A percentile compares a stretch with the other conserved stretches of the same genome.
These are phyloP conservation scores for Grammomys dolichurus DNA, from an alignment of 2,113 vertebrate species.

Conservation along the genomic window DNA sequence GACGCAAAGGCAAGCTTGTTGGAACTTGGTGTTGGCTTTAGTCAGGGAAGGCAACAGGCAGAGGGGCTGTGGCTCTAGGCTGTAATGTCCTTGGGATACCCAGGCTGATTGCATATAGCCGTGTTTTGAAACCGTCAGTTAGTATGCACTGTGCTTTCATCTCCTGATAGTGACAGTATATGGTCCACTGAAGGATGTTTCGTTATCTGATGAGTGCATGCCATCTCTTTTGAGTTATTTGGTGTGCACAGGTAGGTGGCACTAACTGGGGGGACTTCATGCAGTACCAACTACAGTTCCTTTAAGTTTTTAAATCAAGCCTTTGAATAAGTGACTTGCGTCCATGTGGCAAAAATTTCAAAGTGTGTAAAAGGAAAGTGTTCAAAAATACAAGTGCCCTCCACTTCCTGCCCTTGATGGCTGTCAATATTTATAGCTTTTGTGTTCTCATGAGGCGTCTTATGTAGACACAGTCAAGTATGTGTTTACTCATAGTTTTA, in stretches of 20 bases:
- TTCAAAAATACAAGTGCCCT: background rate
- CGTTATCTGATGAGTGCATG: background rate
- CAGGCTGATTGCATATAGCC: background rate
- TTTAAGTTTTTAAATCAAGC: background rate
- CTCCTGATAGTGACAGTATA: background rate
- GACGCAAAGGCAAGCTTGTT: background rate
- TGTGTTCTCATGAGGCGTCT: background rate
- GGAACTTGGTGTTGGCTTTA: background rate
- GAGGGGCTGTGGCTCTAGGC: background rate
- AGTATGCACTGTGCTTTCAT: background rate
- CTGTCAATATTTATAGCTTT: background rate
- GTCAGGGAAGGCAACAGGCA: no score
- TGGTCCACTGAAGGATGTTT: background rate
- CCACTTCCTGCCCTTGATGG: background rate
- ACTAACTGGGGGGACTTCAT: background rate
- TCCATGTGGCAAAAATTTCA: slow-evolving; percentile 2
- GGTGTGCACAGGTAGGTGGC: background rate
- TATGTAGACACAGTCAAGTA: background rate
- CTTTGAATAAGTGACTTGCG: background rate
- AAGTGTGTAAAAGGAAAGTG: background rate
- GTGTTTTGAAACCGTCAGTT: background rate
- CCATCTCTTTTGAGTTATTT: background rate
- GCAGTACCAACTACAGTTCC: background rate
- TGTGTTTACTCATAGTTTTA: background rate
- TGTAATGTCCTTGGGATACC: background rate